phyloP scores from a whole-genome alignment of 2,113 vertebrate species.

The Neopipo cinnamomea region DNA sequence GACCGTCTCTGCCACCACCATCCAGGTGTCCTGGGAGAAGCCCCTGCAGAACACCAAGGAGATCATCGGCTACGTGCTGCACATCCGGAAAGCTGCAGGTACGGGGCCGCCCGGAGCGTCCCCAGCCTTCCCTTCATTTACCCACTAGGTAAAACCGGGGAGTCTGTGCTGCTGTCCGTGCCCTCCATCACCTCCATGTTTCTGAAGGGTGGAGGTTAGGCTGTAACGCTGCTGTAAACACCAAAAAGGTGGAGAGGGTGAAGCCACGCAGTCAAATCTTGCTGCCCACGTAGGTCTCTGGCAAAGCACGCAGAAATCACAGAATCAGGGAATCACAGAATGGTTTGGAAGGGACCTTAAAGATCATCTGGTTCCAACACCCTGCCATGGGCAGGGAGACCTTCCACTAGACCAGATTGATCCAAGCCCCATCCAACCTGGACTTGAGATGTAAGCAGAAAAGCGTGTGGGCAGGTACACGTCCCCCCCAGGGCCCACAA shows the following conservation, averaged over 20 bases:
- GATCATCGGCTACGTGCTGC: slow-evolving; percentile 96
- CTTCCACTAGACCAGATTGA: background rate
- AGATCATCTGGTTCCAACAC: background rate
- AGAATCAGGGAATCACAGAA: background rate
- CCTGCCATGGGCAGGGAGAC: background rate
- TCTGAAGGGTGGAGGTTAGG: background rate
- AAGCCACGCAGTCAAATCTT: background rate
- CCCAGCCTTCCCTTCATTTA: background rate
- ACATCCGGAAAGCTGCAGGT: slow-evolving; percentile 91
- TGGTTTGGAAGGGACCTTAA: background rate
- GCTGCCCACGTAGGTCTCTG: background rate
- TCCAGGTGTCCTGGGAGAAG: slow-evolving; percentile 92
- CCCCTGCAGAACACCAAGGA: slow-evolving; percentile 91
- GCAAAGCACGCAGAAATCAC: background rate
- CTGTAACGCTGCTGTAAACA: background rate
- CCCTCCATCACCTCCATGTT: background rate
- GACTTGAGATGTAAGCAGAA: background rate
- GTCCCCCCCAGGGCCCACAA: background rate
- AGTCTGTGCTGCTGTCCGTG: background rate
- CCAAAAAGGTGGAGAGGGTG: background rate
- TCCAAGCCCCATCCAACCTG: background rate
- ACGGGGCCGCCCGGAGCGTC: background rate
- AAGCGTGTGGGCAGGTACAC: background rate
- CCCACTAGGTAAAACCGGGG: background rate
- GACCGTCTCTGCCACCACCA: slow-evolving; percentile 86